Evolutionary conservation across 2,888 invertebrate species (phyloP), one percentile per base, ranked within the genome.

Genomic region (Polyommatus iphigenia): DNA sequence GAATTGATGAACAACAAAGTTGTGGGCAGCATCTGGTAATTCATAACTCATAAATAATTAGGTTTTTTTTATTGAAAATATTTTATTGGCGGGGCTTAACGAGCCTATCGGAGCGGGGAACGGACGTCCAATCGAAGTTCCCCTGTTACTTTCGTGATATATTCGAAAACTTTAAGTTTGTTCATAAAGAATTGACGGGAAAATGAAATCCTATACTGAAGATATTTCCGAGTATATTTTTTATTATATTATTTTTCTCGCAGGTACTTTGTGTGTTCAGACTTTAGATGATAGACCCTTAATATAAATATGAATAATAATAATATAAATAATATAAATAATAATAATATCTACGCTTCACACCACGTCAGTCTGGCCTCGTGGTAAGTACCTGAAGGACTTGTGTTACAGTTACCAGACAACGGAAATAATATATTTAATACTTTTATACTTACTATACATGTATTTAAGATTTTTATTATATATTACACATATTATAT

Each of bases 141-240:
- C 54, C 77, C 54, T 77, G 77, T 77, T 77, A 77, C 77, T 71
- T 46, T 77, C 54, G 54, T 77, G 77, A 77, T 77, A 77, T 77
- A 77, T 77, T 77, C 57, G 71, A 77, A 77, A 77, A 77, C 71
- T 77, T 77, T 72, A 72, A 72, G 41, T 72, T 36, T 36, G 18
- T 71, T 72, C 72, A 41, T 72, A 72, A 72, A 72, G 72, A 41
- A 72, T n/a, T 72, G 72, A 72, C 20, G 41, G 41, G 72, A 41
- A 72, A 72, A 72, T 72, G 41, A 41, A 72, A 72, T 72, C 71
- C 32, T 67, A 15, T 29, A 67, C 67, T 18, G 67, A 7, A 7
- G 29, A 67, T 67, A 67, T 67, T 67, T 32, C 67, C 15, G 18
- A 29, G 67, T 15, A 18, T 2, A 32, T 67, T 32, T 67, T 32